Evolutionary conservation across 2,113 vertebrate genomes (phyloP), one percentile per base, ranked within the genome.

Genomic region (Morone chrysops): DNA sequence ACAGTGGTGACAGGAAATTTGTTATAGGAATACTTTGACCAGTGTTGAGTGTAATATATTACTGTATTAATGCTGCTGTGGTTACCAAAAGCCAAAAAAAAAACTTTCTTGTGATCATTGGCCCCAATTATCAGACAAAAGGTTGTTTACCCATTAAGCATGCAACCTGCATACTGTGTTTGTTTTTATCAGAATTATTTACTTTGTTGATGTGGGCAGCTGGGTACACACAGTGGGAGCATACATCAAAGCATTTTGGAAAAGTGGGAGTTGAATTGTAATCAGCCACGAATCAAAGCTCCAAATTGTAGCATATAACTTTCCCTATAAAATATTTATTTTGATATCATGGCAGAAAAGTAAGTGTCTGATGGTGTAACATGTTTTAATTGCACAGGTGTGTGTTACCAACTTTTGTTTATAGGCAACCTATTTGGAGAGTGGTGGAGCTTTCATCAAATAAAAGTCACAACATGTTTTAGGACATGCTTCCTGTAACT

Each of bases 181-280:
- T 87, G 18, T 76, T 78, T 87, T 80, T 51, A 69, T 73, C 38
- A 70, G 31, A 68, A 51, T 57, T 61, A 53, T 83, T 69, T 57
- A 56, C 56, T 67, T 41, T 84, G 62, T 80, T 85, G 63, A 67
- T 48, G 43, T 79, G 67, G 51, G 57, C 50, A 79, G 47, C 69
- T 68, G 71, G 25, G 17, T 48, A 25, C 17, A 54, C 65, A 50
- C 12, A 2, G 65, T 47, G 22, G 65, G 69, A 53, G 70, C 25
- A 51, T 1, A 73, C 80, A 65, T 87, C 61, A 81, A 82, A 85
- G 76, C n/a, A 20, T 6, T 22, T 45, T 0, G 0, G 43, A 69
- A 54, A 74, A 31, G 40, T 61, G 16, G 68, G 48, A 57, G 22
- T 54, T 83, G 65, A 84, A 75, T 78, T 70, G 6, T 57, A 77